These are phyloP conservation scores for Hypotaenidia philippensis DNA, from an alignment of 2,797 vertebrate species.

Conservation along the genomic window DNA sequence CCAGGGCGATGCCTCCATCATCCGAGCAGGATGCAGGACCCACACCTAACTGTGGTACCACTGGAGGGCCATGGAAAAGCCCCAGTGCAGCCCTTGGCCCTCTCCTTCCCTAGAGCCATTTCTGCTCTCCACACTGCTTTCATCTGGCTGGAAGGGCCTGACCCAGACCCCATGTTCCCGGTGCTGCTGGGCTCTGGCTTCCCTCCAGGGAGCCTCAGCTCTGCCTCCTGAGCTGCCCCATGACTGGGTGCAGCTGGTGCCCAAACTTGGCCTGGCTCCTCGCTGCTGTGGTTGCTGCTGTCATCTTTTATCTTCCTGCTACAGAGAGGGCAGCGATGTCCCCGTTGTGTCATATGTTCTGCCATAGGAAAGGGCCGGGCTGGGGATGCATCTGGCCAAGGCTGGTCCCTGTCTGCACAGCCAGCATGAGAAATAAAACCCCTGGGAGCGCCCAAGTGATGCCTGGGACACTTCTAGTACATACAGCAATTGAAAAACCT, in stretches of 20 bases:
- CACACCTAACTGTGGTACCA: fast-evolving
- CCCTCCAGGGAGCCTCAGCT: neutral
- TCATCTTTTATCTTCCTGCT: neutral
- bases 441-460: fast-evolving
- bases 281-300: neutral
- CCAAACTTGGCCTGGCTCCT: fast-evolving
- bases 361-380: neutral
- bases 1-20: neutral
- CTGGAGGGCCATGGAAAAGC: neutral
- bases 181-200: neutral
- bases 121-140: neutral
- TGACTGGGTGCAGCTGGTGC: fast-evolving
- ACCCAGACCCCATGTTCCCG: fast-evolving
- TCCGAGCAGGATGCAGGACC: neutral
- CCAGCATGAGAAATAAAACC: neutral
- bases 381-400: neutral
- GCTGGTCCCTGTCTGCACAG: neutral
- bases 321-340: neutral
- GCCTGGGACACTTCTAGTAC: neutral
- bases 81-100: fast-evolving
- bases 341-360: neutral
- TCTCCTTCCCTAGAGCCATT: neutral
- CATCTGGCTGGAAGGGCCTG: neutral
- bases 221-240: neutral
- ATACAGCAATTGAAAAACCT: neutral